Conservation (phyloP, 2,797 vertebrate species). For the Cossypha dichroa region DNA sequence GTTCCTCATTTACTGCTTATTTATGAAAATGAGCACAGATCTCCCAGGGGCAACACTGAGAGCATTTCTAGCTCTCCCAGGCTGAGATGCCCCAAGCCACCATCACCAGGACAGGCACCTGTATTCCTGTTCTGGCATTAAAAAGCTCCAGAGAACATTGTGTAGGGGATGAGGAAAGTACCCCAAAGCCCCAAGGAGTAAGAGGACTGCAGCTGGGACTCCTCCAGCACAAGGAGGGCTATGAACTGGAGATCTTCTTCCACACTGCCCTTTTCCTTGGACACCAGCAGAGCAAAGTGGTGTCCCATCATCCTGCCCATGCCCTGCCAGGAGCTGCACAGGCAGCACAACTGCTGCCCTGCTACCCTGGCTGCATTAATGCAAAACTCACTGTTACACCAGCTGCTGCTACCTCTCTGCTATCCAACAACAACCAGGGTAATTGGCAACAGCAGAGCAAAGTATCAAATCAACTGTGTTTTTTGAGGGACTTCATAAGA, state of each 20-base stretch:
- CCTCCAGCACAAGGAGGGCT: neutral
- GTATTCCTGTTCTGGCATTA: neutral
- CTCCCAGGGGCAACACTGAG: neutral
- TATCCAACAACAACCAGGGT: neutral
- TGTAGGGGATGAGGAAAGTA: neutral
- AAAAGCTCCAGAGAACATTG: neutral
- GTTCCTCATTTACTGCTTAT: neutral
- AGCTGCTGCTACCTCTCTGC: neutral
- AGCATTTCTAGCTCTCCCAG: neutral
- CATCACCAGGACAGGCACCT: neutral
- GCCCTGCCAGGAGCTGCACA: neutral
- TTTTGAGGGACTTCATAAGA: neutral
- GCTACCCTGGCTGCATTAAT: neutral
- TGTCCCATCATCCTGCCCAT: neutral
- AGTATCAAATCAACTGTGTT: neutral
- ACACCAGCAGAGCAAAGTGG: neutral
- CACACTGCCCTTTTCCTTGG: accelerated
- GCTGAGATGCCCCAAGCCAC: neutral
- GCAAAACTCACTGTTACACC: neutral
- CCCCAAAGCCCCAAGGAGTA: neutral
- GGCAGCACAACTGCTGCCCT: neutral
- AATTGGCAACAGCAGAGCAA: neutral
- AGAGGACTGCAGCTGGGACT: neutral
- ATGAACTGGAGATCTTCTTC: neutral
- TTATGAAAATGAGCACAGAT: neutral